These are phyloP conservation scores for Mustela nigripes DNA, from an alignment of 2,113 vertebrate genomes.

Conservation along the genomic window DNA sequence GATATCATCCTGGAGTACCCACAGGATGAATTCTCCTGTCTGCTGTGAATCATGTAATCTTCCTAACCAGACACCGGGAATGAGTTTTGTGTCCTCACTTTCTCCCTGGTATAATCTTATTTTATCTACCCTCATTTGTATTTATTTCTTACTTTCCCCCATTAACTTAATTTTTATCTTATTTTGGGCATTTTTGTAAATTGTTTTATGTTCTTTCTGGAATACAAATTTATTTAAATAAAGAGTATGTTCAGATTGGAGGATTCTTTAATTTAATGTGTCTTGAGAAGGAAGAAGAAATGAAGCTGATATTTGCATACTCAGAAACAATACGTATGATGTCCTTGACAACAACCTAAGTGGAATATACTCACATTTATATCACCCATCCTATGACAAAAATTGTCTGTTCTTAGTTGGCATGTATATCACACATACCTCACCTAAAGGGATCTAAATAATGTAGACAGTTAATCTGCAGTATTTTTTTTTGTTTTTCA, in stretches of 20 bases:
- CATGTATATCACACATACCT: neutral
- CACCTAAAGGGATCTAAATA: neutral
- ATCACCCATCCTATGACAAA: neutral
- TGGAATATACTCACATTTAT: neutral
- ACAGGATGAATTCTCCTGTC: neutral
- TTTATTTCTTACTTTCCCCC: neutral
- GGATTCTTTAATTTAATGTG: neutral
- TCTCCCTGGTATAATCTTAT: neutral
- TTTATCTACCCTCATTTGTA: neutral
- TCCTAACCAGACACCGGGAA: neutral
- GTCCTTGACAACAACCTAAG: neutral
- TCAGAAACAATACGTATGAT: neutral
- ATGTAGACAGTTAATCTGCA: neutral
- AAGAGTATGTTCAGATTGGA: neutral
- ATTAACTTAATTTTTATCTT: constrained; percentile 18
- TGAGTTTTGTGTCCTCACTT: neutral
- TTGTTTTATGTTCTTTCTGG: neutral
- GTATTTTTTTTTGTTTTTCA: neutral
- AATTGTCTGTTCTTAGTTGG: neutral
- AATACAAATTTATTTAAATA: neutral
- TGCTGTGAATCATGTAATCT: neutral
- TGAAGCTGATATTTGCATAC: neutral
- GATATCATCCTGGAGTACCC: neutral
- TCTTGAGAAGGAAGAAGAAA: neutral
- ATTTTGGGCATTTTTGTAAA: neutral